Base-by-base conservation (phyloP, 2,113 vertebrate species). In the Boulengerochromis microlepis region DNA sequence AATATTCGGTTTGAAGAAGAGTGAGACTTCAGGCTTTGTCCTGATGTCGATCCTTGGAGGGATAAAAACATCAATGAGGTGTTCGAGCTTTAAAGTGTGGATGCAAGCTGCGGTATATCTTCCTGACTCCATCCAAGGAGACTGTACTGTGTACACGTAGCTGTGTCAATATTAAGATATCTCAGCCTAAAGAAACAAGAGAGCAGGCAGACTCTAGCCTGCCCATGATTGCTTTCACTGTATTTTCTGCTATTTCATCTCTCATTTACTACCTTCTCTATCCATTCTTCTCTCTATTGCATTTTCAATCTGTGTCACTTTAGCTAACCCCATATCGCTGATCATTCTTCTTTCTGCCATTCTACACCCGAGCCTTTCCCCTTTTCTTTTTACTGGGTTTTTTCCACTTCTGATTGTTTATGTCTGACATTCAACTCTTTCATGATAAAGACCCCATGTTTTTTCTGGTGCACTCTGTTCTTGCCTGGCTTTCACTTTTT, bases 1-100 rank as follows among this genome's bases (percentile, higher is more conserved):
- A 64, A 90, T 90, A 91, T 92, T 81, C 86, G 24, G 82, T 90
- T 91, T 92, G 92, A 94, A 95, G 91, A 89, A 13, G 87, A 86
- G 69, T 74, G 86, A 85, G 56, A 92, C 78, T 89, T 86, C 52
- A 82, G 61, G 82, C 86, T 81, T 88, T 87, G 80, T 91, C 91
- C 87, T 92, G 84, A 80, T 87, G 86, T 90, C 26, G 11, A 87
- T 86, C 89, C 87, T 85, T 15, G 16, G 10, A 80, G 87, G 87
- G 81, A 76, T 64, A 50, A 82, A 71, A 92, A 92, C 93, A 94
- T 95, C 91, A 93, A 86, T 92, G 61, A 88, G 82, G 82, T 76
- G 82, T 31, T 69, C 50, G 35, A 87, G 90, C 89, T 94, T 93
- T 94, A 78, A 90, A 94, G 91, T 92, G 86, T 64, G 59, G 69